These are phyloP conservation scores for Bembecia ichneumoniformis DNA, from an alignment of 2,888 invertebrate genomes.

Conservation along the genomic window DNA sequence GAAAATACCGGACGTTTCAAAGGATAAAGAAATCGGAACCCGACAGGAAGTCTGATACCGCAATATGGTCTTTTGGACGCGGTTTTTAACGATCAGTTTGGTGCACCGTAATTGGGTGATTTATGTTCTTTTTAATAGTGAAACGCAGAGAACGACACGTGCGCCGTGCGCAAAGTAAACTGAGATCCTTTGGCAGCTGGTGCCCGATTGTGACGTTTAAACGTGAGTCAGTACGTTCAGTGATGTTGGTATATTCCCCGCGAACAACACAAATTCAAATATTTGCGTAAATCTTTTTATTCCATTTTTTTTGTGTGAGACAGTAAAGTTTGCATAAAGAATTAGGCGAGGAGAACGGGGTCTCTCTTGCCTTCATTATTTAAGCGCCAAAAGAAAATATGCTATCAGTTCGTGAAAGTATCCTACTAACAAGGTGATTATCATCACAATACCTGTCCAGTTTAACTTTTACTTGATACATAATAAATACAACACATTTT, in stretches of 20 bases:
- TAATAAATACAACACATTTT: no score
- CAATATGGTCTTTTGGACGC: conserved; percentile 11
- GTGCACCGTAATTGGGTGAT: conserved; percentile 15
- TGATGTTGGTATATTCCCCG: conserved; percentile 1
- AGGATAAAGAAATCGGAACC: conserved; percentile 18
- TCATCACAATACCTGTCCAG: no score
- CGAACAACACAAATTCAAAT: not conserved
- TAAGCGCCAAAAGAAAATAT: no score
- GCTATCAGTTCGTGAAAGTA: no score
- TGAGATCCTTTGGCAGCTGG: conserved; percentile 70
- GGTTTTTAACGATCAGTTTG: conserved; percentile 14
- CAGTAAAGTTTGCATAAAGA: no score
- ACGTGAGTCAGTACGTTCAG: conserved; percentile 37
- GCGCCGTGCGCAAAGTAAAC: conserved; percentile 65
- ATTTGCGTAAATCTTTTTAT: no score
- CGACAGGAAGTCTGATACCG: conserved; percentile 1
- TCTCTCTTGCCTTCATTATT: no score
- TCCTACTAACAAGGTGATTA: no score
- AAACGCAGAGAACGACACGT: conserved; percentile 32
- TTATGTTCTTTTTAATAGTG: conserved; percentile 29
- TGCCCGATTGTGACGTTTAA: conserved; percentile 39
- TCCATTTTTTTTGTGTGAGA: no score
- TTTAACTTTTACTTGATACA: no score
- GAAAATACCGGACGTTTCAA: conserved; percentile 10
- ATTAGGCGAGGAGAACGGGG: no score